phyloP scores from a whole-genome alignment of 2,888 invertebrate genomes.

The Oasisia sp. region DNA sequence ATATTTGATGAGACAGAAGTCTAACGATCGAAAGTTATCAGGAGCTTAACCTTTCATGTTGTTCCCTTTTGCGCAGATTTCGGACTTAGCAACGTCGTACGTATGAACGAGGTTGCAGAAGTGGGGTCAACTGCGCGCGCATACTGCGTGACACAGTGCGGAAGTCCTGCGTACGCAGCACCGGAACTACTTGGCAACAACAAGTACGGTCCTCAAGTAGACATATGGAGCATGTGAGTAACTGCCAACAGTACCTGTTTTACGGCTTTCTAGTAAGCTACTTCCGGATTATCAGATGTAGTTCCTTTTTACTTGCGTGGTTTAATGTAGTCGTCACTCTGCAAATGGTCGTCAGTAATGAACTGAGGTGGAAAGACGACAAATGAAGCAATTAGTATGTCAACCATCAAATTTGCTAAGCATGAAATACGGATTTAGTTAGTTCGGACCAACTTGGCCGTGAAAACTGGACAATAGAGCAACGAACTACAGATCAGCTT shows the following conservation, averaged over 20 bases:
- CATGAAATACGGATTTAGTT: too few relatives aligned
- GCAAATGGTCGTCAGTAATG: too few relatives aligned
- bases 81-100: constrained; percentile 62
- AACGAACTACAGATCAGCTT: too few relatives aligned
- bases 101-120: constrained; percentile 49
- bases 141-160: constrained; percentile 63
- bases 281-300: neutral
- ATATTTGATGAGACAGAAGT: too few relatives aligned
- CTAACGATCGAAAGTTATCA: too few relatives aligned
- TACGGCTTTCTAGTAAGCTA: neutral
- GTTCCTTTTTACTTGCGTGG: too few relatives aligned
- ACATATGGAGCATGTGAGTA: constrained; percentile 66
- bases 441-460: too few relatives aligned
- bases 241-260: neutral
- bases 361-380: too few relatives aligned
- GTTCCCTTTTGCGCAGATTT: constrained; percentile 52
- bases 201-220: constrained; percentile 63
- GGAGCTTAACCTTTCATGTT: neutral
- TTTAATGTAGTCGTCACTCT: too few relatives aligned
- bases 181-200: constrained; percentile 63
- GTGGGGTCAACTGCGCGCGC: constrained; percentile 48
- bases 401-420: too few relatives aligned
- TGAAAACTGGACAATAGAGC: too few relatives aligned
- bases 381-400: too few relatives aligned
- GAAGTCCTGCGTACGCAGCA: constrained; percentile 65